phyloP scores from a whole-genome alignment of 2,113 vertebrate genomes.

The Anhinga rufa region DNA sequence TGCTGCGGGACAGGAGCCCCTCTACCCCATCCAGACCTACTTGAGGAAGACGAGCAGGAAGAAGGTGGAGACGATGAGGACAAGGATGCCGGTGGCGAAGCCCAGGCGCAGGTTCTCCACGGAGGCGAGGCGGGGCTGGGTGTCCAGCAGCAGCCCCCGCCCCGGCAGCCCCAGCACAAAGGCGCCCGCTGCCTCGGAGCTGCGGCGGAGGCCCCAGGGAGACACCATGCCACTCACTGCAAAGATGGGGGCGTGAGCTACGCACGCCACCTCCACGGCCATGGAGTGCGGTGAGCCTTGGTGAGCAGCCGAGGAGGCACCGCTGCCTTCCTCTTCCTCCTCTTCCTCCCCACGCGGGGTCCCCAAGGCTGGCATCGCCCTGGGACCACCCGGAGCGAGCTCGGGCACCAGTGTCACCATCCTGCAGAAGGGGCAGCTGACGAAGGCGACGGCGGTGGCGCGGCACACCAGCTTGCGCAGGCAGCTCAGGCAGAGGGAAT shows the following conservation, averaged over 20 bases:
- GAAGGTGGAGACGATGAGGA: conserved; percentile 61
- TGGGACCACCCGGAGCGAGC: not conserved
- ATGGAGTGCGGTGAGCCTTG: not conserved
- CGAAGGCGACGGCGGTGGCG: not conserved
- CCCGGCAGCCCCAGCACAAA: conserved; percentile 49
- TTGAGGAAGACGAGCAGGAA: conserved; percentile 65
- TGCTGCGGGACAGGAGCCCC: not conserved
- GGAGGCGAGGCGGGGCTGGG: conserved; percentile 15
- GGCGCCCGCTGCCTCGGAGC: not conserved
- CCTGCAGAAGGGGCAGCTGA: conserved; percentile 61
- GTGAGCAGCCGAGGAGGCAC: not conserved
- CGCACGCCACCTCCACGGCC: not conserved
- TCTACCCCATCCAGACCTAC: not conserved
- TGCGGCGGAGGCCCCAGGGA: not conserved
- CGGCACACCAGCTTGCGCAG: conserved; percentile 22
- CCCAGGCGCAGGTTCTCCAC: conserved; percentile 62
- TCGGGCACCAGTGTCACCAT: conserved; percentile 25
- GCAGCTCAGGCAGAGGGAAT: conserved; percentile 55
- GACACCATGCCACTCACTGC: conserved; percentile 17
- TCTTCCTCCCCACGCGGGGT: not conserved
- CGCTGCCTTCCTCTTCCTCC: not conserved
- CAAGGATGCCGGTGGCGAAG: conserved; percentile 57
- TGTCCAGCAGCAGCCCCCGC: conserved; percentile 2
- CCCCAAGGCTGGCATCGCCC: fast-evolving
- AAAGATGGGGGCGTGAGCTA: not conserved